Percentiles rank a stretch among this genome's conserved stretches.
Conservation (phyloP, 1,140 invertebrate species). For the Pollicipes pollicipes region DNA sequence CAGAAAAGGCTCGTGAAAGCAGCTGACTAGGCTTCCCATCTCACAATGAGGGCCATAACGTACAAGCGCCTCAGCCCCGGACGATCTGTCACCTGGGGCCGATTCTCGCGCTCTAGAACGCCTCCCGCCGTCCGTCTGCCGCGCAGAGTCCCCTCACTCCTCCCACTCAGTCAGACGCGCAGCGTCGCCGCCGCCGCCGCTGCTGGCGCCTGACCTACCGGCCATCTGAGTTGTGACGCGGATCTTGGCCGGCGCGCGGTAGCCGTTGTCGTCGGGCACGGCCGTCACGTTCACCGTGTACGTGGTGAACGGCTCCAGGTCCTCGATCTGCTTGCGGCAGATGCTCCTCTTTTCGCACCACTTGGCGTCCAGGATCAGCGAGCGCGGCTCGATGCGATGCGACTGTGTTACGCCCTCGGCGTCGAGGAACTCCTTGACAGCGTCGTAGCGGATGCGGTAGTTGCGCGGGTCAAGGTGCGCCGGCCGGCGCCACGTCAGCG, state of each 20-base stretch:
- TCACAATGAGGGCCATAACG: no score
- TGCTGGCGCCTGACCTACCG: constrained; percentile 18
- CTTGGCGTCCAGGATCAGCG: constrained; percentile 49
- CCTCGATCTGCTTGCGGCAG: constrained; percentile 51
- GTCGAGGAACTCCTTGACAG: constrained; percentile 86
- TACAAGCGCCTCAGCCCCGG: no score
- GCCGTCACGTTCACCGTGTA: constrained; percentile 88
- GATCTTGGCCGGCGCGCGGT: constrained; percentile 78
- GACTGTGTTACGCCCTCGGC: constrained; percentile 79
- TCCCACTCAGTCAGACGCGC: no score
- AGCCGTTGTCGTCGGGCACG: constrained; percentile 60
- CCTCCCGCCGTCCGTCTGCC: no score
- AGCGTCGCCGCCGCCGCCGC: no score
- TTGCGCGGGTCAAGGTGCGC: constrained; percentile 69
- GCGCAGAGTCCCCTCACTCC: no score
- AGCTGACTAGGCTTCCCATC: no score
- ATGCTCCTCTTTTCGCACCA: constrained; percentile 28
- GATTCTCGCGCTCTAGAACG: no score
- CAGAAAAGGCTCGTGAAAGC: no score
- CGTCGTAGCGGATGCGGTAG: constrained; percentile 79
- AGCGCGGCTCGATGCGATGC: constrained; percentile 52
- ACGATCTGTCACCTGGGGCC: no score
- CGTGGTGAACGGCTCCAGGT: constrained; percentile 80
- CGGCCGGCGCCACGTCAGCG: constrained; percentile 78
- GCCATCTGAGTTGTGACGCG: constrained; percentile 91